phyloP scores from a whole-genome alignment of 2,888 invertebrate genomes.

The Parthenolecanium corni region DNA sequence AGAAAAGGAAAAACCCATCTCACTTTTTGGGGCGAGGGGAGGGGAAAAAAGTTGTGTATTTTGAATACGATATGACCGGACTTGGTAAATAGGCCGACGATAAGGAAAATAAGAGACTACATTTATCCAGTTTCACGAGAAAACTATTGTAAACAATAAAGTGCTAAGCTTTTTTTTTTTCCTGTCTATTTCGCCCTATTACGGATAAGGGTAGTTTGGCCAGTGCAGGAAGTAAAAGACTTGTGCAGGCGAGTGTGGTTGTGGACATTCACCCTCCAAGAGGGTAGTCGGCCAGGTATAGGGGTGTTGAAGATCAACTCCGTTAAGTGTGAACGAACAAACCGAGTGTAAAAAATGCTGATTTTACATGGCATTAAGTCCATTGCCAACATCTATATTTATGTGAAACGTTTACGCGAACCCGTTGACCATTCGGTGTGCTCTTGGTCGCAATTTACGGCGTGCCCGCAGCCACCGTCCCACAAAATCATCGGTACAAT shows the following conservation, averaged over 20 bases:
- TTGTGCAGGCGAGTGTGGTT: conserved; percentile 1
- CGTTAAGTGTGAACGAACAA: conserved; percentile 25
- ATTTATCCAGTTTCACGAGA: conserved; percentile 13
- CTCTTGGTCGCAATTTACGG: neutral
- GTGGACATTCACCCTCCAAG: neutral
- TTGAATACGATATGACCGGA: conserved; percentile 26
- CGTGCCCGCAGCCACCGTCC: too few relatives aligned
- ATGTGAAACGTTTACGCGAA: conserved; percentile 5
- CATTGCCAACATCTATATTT: conserved; percentile 28
- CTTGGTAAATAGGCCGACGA: conserved; percentile 21
- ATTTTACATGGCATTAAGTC: conserved; percentile 29
- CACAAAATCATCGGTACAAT: too few relatives aligned
- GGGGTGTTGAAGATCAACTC: conserved; percentile 8
- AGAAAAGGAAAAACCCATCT: too few relatives aligned
- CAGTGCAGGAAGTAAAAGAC: neutral
- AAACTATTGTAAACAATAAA: conserved; percentile 19
- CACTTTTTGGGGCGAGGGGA: too few relatives aligned
- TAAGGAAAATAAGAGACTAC: conserved; percentile 26
- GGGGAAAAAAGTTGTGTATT: neutral
- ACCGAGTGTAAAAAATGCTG: conserved; percentile 28
- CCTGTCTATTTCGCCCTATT: neutral
- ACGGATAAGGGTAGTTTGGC: conserved; percentile 11
- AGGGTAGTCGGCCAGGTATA: neutral
- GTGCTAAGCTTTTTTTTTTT: neutral
- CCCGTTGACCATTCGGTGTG: neutral